These are phyloP conservation scores for Micoletzkya japonica DNA, from an alignment of 2,888 invertebrate genomes.

Conservation along the genomic window DNA sequence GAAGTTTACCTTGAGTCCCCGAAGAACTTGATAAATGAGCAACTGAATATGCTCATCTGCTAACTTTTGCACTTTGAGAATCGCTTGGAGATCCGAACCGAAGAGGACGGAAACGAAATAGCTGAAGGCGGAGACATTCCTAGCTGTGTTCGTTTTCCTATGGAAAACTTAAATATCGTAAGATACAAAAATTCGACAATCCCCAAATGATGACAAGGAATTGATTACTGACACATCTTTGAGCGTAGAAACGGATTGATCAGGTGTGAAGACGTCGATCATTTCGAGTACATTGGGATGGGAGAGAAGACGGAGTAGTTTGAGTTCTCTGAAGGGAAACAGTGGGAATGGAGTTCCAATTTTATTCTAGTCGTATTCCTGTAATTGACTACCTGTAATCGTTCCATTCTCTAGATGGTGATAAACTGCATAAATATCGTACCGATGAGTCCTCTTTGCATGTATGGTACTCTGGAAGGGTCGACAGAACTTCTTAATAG, in stretches of 20 bases:
- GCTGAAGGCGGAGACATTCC: constrained; percentile 65
- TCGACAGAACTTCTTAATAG: constrained; percentile 90
- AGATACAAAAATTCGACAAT: not conserved
- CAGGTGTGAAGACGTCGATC: constrained; percentile 59
- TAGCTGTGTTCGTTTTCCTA: constrained; percentile 3
- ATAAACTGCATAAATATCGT: not conserved
- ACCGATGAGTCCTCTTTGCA: constrained; percentile 81
- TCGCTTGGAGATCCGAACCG: constrained; percentile 98
- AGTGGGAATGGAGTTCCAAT: not conserved
- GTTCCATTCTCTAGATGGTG: not conserved
- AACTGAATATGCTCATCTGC: constrained; percentile 99
- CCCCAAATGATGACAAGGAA: not conserved
- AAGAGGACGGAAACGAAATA: constrained; percentile 95
- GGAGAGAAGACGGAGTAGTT: constrained; percentile 94
- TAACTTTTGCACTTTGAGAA: constrained; percentile 91
- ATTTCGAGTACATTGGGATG: constrained; percentile 88
- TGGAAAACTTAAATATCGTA: not conserved
- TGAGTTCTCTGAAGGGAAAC: constrained; percentile 75
- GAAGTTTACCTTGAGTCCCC: constrained; percentile 79
- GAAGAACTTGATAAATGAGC: constrained; percentile 92
- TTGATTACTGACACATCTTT: constrained; percentile 54
- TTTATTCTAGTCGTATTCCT: not conserved
- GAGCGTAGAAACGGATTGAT: constrained; percentile 40
- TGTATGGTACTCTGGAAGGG: constrained; percentile 97
- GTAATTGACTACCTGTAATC: not conserved